These are phyloP conservation scores for Anthoptus insignis DNA, from an alignment of 2,888 invertebrate species.

Conservation along the genomic window DNA sequence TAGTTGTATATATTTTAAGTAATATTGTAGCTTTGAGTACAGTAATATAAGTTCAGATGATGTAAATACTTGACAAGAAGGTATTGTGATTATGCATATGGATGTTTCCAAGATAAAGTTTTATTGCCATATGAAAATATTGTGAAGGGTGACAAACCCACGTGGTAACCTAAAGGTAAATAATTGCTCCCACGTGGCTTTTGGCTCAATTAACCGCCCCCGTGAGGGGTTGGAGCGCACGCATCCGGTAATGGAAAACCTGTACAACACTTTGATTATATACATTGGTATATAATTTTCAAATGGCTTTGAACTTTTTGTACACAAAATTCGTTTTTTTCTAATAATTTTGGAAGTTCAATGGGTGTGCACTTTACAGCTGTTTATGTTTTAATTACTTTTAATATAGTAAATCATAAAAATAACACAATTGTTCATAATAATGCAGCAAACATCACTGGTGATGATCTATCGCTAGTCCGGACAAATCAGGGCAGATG, in stretches of 20 bases:
- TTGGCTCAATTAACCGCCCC: conserved; percentile 75
- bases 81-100: conserved; percentile 10
- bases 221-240: conserved; percentile 66
- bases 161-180: conserved; percentile 81
- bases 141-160: conserved; percentile 57
- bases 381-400: neutral
- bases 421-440: neutral
- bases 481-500: conserved; percentile 49
- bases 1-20: conserved; percentile 52
- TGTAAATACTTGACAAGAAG: neutral
- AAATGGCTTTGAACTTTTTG: conserved; percentile 11
- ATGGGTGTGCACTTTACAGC: neutral
- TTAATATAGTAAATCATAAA: neutral
- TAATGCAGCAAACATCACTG: conserved; percentile 17
- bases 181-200: conserved; percentile 83
- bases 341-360: neutral
- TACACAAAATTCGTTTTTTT: neutral
- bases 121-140: conserved; percentile 33
- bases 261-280: conserved; percentile 62
- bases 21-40: conserved; percentile 9
- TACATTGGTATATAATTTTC: too few species aligned
- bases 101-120: conserved; percentile 18
- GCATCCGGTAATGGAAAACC: conserved; percentile 66
- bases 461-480: conserved; percentile 21
- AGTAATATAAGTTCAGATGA: neutral